phyloP scores from a whole-genome alignment of 2,113 vertebrate genomes.

The Syrrhaptes paradoxus region DNA sequence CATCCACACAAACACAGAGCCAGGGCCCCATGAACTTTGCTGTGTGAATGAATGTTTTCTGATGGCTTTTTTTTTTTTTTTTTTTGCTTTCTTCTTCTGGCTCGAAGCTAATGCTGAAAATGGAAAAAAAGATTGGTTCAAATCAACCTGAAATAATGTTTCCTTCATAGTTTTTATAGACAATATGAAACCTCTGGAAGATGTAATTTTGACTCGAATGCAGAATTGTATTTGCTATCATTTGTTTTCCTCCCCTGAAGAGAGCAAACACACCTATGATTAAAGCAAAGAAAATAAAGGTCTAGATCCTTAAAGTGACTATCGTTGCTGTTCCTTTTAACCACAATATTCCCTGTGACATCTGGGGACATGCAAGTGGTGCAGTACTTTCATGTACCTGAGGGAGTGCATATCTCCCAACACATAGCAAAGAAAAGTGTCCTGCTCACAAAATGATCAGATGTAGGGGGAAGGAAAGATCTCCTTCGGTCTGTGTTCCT shows the following conservation, averaged over 20 bases:
- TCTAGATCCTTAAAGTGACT: background rate
- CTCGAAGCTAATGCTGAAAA: background rate
- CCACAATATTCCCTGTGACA: background rate
- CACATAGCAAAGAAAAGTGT: background rate
- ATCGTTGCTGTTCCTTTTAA: background rate
- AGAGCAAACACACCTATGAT: background rate
- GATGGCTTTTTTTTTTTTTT: no score
- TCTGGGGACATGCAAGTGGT: background rate
- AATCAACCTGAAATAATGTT: background rate
- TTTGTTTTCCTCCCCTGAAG: background rate
- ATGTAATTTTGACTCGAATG: background rate
- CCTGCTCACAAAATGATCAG: background rate
- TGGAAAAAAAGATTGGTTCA: background rate
- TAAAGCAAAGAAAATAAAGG: background rate
- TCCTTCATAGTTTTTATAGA: background rate
- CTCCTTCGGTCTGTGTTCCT: background rate
- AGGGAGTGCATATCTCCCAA: background rate
- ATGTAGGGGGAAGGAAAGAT: background rate
- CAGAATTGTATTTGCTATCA: background rate
- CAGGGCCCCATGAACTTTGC: background rate
- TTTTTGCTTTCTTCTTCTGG: background rate
- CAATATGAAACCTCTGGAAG: background rate
- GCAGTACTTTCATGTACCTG: background rate
- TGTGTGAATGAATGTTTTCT: background rate
- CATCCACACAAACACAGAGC: background rate